phyloP scores from a whole-genome alignment of 2,888 invertebrate species.

The Netelia inedita region DNA sequence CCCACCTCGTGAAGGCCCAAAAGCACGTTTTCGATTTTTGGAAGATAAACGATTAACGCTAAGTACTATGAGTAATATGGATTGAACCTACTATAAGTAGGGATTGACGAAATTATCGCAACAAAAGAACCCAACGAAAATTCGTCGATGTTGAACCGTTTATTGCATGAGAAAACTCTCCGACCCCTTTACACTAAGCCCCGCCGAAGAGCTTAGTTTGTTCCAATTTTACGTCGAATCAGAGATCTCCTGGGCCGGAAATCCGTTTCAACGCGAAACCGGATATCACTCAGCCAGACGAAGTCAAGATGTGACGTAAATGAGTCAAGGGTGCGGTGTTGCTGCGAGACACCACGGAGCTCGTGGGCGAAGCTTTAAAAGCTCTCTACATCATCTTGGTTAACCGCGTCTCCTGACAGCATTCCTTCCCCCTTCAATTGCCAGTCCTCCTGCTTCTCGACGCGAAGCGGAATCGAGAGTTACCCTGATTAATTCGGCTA shows the following conservation, averaged over 20 bases:
- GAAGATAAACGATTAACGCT: no score
- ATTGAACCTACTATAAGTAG: no score
- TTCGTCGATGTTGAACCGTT: not conserved
- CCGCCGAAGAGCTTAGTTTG: not conserved
- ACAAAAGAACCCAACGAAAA: not conserved
- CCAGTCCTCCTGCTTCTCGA: not conserved
- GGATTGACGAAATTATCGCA: no score
- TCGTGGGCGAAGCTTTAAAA: slow-evolving; percentile 26
- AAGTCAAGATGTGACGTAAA: slow-evolving; percentile 32
- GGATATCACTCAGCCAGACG: slow-evolving; percentile 32
- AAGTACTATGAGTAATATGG: no score
- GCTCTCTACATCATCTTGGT: slow-evolving; percentile 14
- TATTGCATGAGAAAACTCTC: not conserved
- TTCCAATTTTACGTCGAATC: not conserved
- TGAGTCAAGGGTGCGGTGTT: slow-evolving; percentile 39
- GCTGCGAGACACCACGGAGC: not conserved
- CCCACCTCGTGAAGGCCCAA: no score
- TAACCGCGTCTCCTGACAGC: not conserved
- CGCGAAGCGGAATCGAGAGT: slow-evolving; percentile 7
- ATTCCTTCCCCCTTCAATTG: not conserved
- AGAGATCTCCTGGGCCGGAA: slow-evolving; percentile 10
- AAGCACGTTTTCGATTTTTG: no score
- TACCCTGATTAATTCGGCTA: slow-evolving; percentile 29
- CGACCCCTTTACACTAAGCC: not conserved
- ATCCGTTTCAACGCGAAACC: slow-evolving; percentile 11